Percentiles rank a stretch among this genome's conserved stretches.
These are phyloP conservation scores for Bubo bubo DNA, from an alignment of 2,113 vertebrate genomes.

Conservation along the genomic window DNA sequence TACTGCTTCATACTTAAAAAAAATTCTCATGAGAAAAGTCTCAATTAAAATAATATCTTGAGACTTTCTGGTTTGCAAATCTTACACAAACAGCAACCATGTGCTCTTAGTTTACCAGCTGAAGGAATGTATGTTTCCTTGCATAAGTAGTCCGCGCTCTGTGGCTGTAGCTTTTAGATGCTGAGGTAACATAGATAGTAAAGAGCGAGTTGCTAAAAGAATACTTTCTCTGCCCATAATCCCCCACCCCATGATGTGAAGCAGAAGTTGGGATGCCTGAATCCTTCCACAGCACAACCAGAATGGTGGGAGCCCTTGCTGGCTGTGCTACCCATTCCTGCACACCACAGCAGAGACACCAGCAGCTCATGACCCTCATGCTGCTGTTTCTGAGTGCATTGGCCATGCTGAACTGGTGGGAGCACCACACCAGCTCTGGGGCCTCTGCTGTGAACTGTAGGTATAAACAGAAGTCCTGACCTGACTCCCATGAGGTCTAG, in stretches of 20 bases:
- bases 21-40: not conserved
- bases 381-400: not conserved
- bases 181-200: not conserved
- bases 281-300: not conserved
- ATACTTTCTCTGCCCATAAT: not conserved
- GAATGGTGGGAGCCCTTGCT: rapidly evolving
- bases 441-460: not conserved
- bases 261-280: not conserved
- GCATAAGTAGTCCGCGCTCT: not conserved
- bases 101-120: not conserved
- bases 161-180: not conserved
- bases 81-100: not conserved
- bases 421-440: not conserved
- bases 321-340: rapidly evolving
- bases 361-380: not conserved
- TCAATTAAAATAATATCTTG: not conserved
- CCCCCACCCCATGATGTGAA: not conserved
- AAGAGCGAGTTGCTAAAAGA: not conserved
- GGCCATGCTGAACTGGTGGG: not conserved
- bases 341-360: rapidly evolving
- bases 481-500: not conserved
- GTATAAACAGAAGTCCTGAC: not conserved
- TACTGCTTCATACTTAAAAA: not conserved
- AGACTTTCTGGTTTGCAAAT: not conserved
- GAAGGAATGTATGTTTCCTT: not conserved